These are phyloP conservation scores for Sarcophaga carnaria DNA, from an alignment of 2,888 invertebrate genomes.

Conservation along the genomic window DNA sequence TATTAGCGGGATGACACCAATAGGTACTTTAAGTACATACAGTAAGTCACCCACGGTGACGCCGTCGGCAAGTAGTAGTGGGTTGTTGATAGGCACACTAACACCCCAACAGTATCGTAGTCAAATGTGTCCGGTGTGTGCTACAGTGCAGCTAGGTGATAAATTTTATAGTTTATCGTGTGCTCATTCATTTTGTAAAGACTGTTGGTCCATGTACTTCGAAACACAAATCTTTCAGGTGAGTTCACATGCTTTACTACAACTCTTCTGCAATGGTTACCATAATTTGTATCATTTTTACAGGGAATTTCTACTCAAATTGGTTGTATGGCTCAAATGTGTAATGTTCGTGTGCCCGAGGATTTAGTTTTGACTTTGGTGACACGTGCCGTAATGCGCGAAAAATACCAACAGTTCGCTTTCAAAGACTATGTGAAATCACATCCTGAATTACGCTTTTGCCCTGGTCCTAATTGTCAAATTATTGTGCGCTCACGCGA, in stretches of 20 bases:
- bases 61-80: conserved; percentile 71
- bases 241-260: not conserved
- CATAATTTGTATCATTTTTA: not conserved
- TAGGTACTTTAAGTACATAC: conserved; percentile 61
- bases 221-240: conserved; percentile 95
- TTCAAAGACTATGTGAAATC: conserved; percentile 98
- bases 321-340: conserved; percentile 98
- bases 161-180: conserved; percentile 92
- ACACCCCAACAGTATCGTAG: conserved; percentile 58
- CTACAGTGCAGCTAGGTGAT: conserved; percentile 85
- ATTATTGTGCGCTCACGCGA: conserved; percentile 93
- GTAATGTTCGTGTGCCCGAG: conserved; percentile 97
- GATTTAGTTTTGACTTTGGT: conserved; percentile 95
- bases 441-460: conserved; percentile 94
- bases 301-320: conserved; percentile 91
- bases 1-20: conserved; percentile 7
- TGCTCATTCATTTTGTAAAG: conserved; percentile 96
- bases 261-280: too few species aligned
- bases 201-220: conserved; percentile 98
- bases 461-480: conserved; percentile 98
- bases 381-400: conserved; percentile 90
- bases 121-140: conserved; percentile 90
- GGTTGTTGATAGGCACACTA: conserved; percentile 41
- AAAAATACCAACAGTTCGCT: conserved; percentile 97
- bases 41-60: conserved; percentile 65